Conservation (phyloP, 2,113 vertebrate genomes). For the Chroicocephalus ridibundus region DNA sequence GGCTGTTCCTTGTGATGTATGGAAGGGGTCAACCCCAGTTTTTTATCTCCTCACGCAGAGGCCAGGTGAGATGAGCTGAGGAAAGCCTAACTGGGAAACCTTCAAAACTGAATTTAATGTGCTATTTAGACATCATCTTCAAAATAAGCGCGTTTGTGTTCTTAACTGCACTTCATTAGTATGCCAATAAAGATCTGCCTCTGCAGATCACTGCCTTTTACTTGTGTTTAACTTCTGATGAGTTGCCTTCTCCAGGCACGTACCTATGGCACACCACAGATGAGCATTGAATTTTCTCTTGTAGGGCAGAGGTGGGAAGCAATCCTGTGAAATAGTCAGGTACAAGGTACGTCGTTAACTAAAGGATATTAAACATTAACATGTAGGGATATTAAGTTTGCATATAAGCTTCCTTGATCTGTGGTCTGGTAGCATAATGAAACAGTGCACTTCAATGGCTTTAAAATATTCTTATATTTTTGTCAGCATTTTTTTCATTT, state of each 20-base stretch:
- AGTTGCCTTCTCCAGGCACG: background rate
- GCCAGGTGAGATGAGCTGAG: background rate
- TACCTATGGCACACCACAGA: background rate
- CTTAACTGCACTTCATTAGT: background rate
- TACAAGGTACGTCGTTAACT: background rate
- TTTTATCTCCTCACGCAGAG: fast-evolving
- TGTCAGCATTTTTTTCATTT: fast-evolving
- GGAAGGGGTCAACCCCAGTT: background rate
- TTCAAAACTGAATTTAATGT: background rate
- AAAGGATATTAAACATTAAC: background rate
- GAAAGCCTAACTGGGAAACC: background rate
- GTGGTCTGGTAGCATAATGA: background rate
- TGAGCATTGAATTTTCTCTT: background rate
- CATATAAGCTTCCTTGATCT: background rate
- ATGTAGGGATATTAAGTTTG: background rate
- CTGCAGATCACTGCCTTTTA: background rate
- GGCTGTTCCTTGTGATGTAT: background rate
- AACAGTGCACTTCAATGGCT: background rate
- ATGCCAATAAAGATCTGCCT: background rate
- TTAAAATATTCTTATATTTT: background rate
- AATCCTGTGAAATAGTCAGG: background rate
- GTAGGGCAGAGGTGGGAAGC: background rate
- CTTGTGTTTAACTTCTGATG: background rate
- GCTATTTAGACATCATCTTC: fast-evolving
- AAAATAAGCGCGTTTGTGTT: background rate